Base-by-base conservation (phyloP, 2,888 invertebrate species). In the Ormyrus pomaceus region DNA sequence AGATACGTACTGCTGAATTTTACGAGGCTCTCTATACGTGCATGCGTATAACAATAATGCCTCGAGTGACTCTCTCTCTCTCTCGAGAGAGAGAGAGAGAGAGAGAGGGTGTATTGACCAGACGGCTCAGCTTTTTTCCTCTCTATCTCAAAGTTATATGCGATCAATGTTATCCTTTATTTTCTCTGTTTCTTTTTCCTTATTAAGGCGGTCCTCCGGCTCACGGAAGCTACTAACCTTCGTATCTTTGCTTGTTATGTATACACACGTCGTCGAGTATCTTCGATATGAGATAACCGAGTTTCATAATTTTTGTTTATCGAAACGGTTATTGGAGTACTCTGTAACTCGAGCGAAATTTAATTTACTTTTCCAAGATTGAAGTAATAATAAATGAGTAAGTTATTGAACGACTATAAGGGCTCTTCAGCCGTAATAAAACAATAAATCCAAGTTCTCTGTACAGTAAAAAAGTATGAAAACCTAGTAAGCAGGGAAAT, bases 111-210 rank as follows among this genome's bases (percentile, higher is more conserved):
- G 58, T 81, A 69, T 77, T 81, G 74, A 74, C 65, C 77, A 9
- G 19, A 6, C 8, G 51, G 66, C 65, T 72, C 51, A 34, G 61
- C 77, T 82, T 81, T 68, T 34, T 77, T 77, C 69, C 64, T 58
- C 11, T 62, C 58, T 56, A 56, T 73, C 34, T 56, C 19, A n/a
- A 11, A 66, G 61, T 66, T 65, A 56, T 51, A 53, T 53, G 69
- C 55, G 61, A 81, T 77, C 66, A 66, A 77, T 81, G 71, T 77
- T 34, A 72, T 55, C 71, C 61, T 62, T 70, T 72, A 53, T 55
- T 81, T 62, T 34, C 56, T 13, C 51, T 50, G 58, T 46, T 76
- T 55, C 74, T 48, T n/a, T 70, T 51, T 64, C 34, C 61, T 51
- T 74, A 66, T 45, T 61, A 74, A 75, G 55, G 19, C 34, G 69